phyloP scores from a whole-genome alignment of 2,113 vertebrate species.

The Himantopus leucocephalus region DNA sequence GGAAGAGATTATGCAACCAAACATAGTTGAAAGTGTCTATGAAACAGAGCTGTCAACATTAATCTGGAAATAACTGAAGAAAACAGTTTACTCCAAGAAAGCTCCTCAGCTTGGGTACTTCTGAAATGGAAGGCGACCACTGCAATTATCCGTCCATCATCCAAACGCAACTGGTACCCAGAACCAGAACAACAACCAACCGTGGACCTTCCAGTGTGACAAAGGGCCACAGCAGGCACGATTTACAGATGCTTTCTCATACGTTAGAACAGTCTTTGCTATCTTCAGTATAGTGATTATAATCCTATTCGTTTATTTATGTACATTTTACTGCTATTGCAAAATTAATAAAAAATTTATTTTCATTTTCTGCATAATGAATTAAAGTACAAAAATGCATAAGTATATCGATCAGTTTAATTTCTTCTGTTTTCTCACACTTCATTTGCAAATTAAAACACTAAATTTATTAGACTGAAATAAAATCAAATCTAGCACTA shows the following conservation, averaged over 20 bases:
- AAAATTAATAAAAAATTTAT: conserved; percentile 12
- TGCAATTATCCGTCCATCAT: not conserved
- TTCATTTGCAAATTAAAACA: not conserved
- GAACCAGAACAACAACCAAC: not conserved
- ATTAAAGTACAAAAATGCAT: not conserved
- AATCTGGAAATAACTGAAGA: not conserved
- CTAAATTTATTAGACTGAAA: not conserved
- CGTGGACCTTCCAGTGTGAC: not conserved
- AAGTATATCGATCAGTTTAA: not conserved
- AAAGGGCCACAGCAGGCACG: not conserved
- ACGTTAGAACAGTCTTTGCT: not conserved
- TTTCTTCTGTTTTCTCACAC: not conserved
- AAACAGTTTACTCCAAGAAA: not conserved
- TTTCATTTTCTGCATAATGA: not conserved
- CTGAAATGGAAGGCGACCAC: not conserved
- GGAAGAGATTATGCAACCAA: not conserved
- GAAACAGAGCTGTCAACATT: not conserved
- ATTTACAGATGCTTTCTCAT: not conserved
- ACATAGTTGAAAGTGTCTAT: not conserved
- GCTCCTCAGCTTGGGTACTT: not conserved
- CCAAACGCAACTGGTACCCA: not conserved
- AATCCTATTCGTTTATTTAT: not conserved
- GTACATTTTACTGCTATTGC: not conserved
- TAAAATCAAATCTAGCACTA: not conserved
- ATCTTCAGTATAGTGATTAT: not conserved